Base-by-base conservation (phyloP, 1,140 invertebrate species). In the Lineus longissimus region DNA sequence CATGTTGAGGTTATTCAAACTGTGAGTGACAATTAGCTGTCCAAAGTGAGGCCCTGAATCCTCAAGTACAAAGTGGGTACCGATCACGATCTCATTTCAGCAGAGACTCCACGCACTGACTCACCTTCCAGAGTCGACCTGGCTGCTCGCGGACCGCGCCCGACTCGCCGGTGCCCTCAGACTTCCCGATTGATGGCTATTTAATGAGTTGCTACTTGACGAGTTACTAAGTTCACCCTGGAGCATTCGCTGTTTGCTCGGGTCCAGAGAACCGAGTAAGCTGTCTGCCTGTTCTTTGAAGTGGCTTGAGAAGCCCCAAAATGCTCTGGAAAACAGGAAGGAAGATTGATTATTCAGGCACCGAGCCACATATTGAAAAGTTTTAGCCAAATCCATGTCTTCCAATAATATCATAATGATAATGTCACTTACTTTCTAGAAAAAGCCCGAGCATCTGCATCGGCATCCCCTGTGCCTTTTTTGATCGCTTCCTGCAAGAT, bases 391-490 rank as follows among this genome's bases (percentile, higher is more conserved):
- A 36, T 15, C 33, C 33, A 4, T 36, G 33, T 4, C 6, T 36
- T 7, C 33, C 6, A 36, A 15, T 4, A 7, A 7, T 4, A 15
- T 15, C 4, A 36, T 7, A 7, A 7, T 36, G 33, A 36, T 36
- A 4, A 7, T 7, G 4, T 36, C 29, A 73, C 77, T 73, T 73
- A 83, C 81, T 82, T 84, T 61, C 85, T 72, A 23, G 84, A 75
- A 70, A 76, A 74, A 27, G 73, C 71, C 73, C 95, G 84, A 4
- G 94, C 93, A 66, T 94, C 91, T 19, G 89, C 85, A 80, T 98
- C 95, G 0, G 95, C 94, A 85, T 98, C 96, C 6, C 88, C 87
- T 41, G 97, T 90, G 2, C 93, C 94, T 69, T 90, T 90, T 71
- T 92, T 91, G 4, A 98, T 89, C 0, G 90, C 88, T 64, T 97